phyloP scores from a whole-genome alignment of 2,888 invertebrate species.

The Sipha maydis region DNA sequence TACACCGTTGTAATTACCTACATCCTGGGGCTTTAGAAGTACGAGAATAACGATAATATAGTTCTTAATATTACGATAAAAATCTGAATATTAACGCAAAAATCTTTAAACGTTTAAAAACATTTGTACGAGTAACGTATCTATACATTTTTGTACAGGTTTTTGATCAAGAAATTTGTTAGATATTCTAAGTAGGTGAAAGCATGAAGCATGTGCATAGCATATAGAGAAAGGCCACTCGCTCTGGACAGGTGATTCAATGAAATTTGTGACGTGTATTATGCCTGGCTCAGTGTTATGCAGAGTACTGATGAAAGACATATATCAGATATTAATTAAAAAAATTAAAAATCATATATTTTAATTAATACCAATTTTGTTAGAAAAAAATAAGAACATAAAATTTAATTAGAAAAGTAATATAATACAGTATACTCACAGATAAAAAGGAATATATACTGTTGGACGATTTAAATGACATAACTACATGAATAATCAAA shows the following conservation, averaged over 20 bases:
- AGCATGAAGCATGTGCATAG: conserved; percentile 48
- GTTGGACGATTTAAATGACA: background rate
- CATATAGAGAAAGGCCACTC: conserved; percentile 47
- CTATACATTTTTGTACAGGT: background rate
- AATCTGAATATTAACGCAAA: conserved; percentile 37
- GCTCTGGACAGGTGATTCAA: conserved; percentile 30
- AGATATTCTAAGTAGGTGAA: conserved; percentile 48
- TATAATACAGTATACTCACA: background rate
- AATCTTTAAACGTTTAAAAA: conserved; percentile 11
- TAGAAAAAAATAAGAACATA: background rate
- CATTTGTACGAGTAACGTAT: background rate
- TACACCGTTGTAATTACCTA: conserved; percentile 56
- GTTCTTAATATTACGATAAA: conserved; percentile 3
- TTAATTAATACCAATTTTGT: background rate
- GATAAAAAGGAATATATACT: background rate
- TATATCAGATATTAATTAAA: background rate
- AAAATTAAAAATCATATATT: background rate
- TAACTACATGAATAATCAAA: background rate
- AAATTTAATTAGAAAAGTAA: background rate
- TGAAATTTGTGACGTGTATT: conserved; percentile 57
- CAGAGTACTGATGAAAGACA: conserved; percentile 1
- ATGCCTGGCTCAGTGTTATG: conserved; percentile 9
- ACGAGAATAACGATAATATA: conserved; percentile 15
- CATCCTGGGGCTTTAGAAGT: conserved; percentile 50
- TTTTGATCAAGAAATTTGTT: conserved; percentile 34